phyloP scores from a whole-genome alignment of 2,888 invertebrate genomes.

The Megalurothrips usitatus region DNA sequence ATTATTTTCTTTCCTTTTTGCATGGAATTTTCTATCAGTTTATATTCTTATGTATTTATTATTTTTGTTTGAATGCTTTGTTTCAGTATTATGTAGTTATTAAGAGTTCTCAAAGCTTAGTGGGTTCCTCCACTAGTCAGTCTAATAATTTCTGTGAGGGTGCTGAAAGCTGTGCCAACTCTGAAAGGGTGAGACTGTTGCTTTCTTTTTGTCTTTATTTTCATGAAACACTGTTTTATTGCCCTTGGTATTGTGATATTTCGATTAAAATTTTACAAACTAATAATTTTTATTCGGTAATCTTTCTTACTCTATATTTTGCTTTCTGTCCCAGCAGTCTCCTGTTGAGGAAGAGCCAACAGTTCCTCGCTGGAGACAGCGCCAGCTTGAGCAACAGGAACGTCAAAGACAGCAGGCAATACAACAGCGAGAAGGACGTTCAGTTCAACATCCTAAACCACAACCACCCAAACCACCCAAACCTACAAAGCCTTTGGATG shows the following conservation, averaged over 20 bases:
- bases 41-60: background rate
- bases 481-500: background rate
- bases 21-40: background rate
- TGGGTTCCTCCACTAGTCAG: background rate
- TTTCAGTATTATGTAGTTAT: conserved; percentile 6
- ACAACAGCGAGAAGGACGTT: background rate
- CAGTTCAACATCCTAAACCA: background rate
- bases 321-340: background rate
- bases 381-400: background rate
- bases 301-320: background rate
- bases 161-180: background rate
- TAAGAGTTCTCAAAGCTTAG: background rate
- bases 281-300: background rate
- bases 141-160: background rate
- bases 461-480: background rate
- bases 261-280: background rate
- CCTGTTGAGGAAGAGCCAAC: background rate
- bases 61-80: background rate
- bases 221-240: background rate
- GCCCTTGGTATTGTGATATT: background rate
- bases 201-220: background rate
- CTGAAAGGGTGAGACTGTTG: background rate
- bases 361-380: background rate
- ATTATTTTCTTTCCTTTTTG: background rate
- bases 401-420: background rate